Evolutionary conservation across 2,113 vertebrate genomes (phyloP).

Genomic region (Mionectes macconnelli): DNA sequence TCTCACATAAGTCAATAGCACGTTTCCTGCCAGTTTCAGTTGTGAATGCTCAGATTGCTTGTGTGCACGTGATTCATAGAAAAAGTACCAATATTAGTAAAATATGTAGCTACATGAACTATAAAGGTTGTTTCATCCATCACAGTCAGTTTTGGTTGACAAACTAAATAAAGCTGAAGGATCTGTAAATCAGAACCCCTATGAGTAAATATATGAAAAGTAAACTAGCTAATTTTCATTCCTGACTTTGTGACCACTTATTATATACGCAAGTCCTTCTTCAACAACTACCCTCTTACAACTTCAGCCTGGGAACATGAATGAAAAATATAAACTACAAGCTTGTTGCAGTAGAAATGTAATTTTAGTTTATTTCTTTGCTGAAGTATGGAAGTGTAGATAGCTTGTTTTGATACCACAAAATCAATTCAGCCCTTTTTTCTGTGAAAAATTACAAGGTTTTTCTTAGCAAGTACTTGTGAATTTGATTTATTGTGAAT

Average conservation of each 20-base stretch:
- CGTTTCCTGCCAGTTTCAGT: fast-evolving
- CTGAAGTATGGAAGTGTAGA: not conserved
- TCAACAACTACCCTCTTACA: not conserved
- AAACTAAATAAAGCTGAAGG: constrained; percentile 12
- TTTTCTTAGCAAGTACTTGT: constrained; percentile 41
- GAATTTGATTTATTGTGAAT: constrained; percentile 51
- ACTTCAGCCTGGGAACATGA: not conserved
- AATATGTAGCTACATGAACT: not conserved
- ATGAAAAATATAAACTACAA: constrained; percentile 25
- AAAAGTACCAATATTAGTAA: not conserved
- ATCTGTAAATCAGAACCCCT: not conserved
- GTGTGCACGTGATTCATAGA: not conserved
- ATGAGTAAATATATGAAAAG: not conserved
- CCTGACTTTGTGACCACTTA: not conserved
- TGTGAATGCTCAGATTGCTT: not conserved
- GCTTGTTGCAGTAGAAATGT: not conserved
- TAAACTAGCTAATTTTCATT: constrained; percentile 13
- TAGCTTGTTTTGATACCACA: constrained; percentile 41
- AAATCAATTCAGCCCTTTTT: constrained; percentile 41
- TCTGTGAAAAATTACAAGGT: not conserved
- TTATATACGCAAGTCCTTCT: not conserved
- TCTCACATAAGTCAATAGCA: not conserved
- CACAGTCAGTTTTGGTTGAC: not conserved
- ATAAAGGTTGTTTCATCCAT: not conserved
- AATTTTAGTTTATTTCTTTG: constrained; percentile 43